Evolutionary conservation across 2,113 vertebrate genomes (phyloP).

Genomic region (Nibea albiflora): DNA sequence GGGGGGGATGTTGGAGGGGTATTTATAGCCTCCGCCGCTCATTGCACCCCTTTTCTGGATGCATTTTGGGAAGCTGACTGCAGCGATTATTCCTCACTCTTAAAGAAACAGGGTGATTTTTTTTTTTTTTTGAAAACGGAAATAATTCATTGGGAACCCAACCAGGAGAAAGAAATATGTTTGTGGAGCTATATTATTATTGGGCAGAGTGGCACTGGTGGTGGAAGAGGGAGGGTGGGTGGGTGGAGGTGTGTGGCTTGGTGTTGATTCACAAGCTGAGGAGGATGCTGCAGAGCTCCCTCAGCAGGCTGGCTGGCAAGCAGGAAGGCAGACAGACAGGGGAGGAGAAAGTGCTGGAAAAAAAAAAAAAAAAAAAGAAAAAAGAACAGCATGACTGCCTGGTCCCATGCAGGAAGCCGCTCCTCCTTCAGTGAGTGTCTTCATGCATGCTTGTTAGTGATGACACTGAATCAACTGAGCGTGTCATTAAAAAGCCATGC

Average conservation of each 20-base stretch:
- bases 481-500: conserved; percentile 29
- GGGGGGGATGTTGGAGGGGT: conserved; percentile 38
- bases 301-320: conserved; percentile 39
- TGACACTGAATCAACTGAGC: conserved; percentile 8
- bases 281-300: conserved; percentile 72
- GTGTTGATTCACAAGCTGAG: conserved; percentile 64
- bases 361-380: too few relatives aligned
- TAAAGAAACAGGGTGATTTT: conserved; percentile 48
- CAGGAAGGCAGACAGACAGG: conserved; percentile 45
- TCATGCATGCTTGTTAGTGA: conserved; percentile 6
- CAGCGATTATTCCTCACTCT: conserved; percentile 59
- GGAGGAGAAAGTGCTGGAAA: conserved; percentile 74
- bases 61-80: conserved; percentile 70
- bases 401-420: conserved; percentile 55
- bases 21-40: conserved; percentile 80
- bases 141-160: conserved; percentile 71
- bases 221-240: background rate
- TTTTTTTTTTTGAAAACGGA: conserved; percentile 33
- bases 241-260: background rate
- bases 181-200: conserved; percentile 54
- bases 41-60: conserved; percentile 69
- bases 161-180: conserved; percentile 22
- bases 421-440: conserved; percentile 23
- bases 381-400: conserved; percentile 54
- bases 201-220: conserved; percentile 42